These are phyloP conservation scores for Puma concolor DNA, from an alignment of 2,113 vertebrate genomes.

Conservation along the genomic window DNA sequence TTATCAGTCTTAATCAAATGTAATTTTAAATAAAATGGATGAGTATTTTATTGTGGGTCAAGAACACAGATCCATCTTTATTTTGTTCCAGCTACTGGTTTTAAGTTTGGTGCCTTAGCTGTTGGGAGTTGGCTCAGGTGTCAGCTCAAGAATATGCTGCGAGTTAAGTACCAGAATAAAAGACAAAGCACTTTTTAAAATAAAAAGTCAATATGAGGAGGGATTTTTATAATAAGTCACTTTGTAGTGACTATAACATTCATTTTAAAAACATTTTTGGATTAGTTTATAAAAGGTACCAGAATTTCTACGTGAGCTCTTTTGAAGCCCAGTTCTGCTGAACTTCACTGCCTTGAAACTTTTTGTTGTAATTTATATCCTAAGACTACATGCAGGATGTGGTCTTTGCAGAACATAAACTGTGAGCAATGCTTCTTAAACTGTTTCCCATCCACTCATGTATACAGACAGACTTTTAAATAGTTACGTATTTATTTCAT, in stretches of 20 bases:
- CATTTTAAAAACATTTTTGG: not conserved
- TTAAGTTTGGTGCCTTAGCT: not conserved
- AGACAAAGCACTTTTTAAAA: constrained; percentile 45
- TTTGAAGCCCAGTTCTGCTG: not conserved
- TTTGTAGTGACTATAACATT: constrained; percentile 48
- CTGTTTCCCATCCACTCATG: not conserved
- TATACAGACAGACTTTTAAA: constrained; percentile 9
- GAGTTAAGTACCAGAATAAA: constrained; percentile 12
- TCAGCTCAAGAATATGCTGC: constrained; percentile 49
- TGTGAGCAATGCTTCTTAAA: not conserved
- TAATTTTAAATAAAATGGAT: constrained; percentile 31
- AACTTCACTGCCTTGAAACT: not conserved
- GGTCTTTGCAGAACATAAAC: not conserved
- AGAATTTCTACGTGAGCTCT: not conserved
- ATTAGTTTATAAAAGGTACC: constrained; percentile 8
- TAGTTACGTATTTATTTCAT: constrained; percentile 23
- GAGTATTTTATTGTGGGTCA: not conserved
- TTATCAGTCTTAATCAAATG: constrained; percentile 17
- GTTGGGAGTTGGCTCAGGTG: not conserved
- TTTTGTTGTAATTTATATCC: constrained; percentile 27
- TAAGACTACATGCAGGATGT: not conserved
- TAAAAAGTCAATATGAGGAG: not conserved
- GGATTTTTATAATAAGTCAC: not conserved
- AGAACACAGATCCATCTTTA: not conserved
- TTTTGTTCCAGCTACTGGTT: constrained; percentile 26